Evolutionary conservation across 2,888 invertebrate species (phyloP), one percentile per base, ranked within the genome.

Genomic region (Caenorhabditis parvicauda): DNA sequence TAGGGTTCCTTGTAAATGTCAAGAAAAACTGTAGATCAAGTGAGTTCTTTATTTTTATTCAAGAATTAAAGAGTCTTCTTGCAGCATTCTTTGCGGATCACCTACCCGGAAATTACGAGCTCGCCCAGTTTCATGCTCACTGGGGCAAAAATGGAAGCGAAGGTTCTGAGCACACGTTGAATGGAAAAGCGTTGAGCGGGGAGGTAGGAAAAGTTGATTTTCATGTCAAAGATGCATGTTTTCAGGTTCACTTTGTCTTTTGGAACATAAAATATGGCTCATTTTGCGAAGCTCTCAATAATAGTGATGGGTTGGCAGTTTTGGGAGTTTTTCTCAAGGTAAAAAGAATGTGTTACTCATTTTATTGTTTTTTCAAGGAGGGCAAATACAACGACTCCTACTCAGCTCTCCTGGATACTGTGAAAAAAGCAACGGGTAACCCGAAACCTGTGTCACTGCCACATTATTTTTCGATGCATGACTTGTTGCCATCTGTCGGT

Each of bases 91-190:
- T 61, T 9, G 65, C 60, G 9, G 55, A 45, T 42, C 67, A 70
- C 52, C 55, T 70, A 9, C 54, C 64, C 51, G 60, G 58, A 3
- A 56, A 47, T 17, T 75, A 61, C 52, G 64, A 69, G 38, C 52
- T 79, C 45, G 73, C 68, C 47, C 79, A 79, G 58, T 75, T 79
- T 56, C 79, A 79, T 55, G 72, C 70, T 29, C 79, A 79, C 58
- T 79, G 79, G 79, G 70, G 73, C 35, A 49, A 61, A 27, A 59
- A 75, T 43, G 59, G 67, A 6, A 60, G 53, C 28, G 64, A 72
- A 44, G 79, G 79, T 14, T 70, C 74, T 6, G 79, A 79, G 59
- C 79, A 79, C 57, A 46, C 58, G 12, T 57, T 79, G 41, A 57
- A 68, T 47, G 77, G 79, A 53, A 67, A 70, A 43, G 39, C 68